These are phyloP conservation scores for Drosophila niveifrons DNA, from an alignment of 2,888 invertebrate species.

Conservation along the genomic window DNA sequence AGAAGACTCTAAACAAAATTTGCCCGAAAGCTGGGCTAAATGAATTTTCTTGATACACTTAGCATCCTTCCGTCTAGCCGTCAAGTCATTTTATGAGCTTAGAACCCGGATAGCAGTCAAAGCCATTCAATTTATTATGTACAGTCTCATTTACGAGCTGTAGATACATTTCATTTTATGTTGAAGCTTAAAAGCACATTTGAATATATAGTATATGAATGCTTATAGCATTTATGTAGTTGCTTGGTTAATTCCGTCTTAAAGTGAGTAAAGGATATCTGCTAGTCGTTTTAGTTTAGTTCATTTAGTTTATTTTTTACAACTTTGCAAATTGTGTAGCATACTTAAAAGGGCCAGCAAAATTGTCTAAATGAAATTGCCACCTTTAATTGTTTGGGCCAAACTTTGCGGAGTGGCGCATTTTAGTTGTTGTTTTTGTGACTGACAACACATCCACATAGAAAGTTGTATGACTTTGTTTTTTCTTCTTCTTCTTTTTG, in stretches of 20 bases:
- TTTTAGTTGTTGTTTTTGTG: slow-evolving; percentile 27
- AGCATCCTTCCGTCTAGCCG: neutral
- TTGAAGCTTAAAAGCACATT: neutral
- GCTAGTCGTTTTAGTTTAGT: neutral
- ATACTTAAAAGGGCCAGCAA: slow-evolving; percentile 23
- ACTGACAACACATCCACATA: slow-evolving; percentile 7
- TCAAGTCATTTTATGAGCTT: neutral
- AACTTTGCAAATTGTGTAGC: slow-evolving; percentile 11
- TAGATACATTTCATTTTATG: neutral
- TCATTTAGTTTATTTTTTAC: neutral
- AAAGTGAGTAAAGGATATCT: slow-evolving; percentile 12
- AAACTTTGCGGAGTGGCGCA: slow-evolving; percentile 48
- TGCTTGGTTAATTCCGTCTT: neutral
- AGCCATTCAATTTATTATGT: slow-evolving; percentile 4
- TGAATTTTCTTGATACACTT: neutral
- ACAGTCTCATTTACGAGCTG: slow-evolving; percentile 4
- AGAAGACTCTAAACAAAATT: neutral
- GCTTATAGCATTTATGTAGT: neutral
- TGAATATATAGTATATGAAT: neutral
- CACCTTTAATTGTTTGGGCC: slow-evolving; percentile 72
- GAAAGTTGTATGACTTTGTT: slow-evolving; percentile 30
- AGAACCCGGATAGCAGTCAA: neutral
- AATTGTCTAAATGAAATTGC: slow-evolving; percentile 54
- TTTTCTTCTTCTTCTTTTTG: slow-evolving; percentile 10
- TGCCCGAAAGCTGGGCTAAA: neutral